A percentile compares a stretch with the other conserved stretches of the same genome.
phyloP scores from a whole-genome alignment of 2,113 vertebrate genomes.

The Hymenochirus boettgeri region DNA sequence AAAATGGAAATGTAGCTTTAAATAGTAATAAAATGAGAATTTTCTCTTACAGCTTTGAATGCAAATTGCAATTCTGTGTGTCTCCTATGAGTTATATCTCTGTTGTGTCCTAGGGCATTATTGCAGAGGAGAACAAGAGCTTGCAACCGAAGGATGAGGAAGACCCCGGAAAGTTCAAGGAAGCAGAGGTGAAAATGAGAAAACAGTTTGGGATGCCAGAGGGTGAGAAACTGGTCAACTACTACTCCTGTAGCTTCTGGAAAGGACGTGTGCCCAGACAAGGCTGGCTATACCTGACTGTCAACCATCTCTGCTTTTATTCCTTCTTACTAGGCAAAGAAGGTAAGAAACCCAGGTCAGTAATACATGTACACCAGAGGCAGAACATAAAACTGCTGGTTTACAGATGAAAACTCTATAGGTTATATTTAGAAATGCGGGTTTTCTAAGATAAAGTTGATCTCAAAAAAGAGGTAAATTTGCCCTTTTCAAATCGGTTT shows the following conservation, averaged over 20 bases:
- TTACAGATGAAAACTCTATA: too few species aligned
- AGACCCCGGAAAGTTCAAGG: constrained; percentile 91
- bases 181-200: constrained; percentile 92
- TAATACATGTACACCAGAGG: too few species aligned
- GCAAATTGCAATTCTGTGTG: too few species aligned
- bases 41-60: too few species aligned
- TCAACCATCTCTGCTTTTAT: constrained; percentile 98
- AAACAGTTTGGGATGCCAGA: constrained; percentile 94
- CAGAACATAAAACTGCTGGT: too few species aligned
- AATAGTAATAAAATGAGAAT: too few species aligned
- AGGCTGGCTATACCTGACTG: constrained; percentile 92
- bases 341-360: constrained; percentile 64
- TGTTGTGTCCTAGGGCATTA: constrained; percentile 75
- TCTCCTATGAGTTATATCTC: too few species aligned
- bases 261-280: constrained; percentile 91
- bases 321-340: constrained; percentile 95
- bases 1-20: too few species aligned
- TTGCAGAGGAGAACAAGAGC: constrained; percentile 91
- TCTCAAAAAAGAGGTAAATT: too few species aligned
- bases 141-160: constrained; percentile 78
- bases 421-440: too few species aligned
- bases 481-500: too few species aligned
- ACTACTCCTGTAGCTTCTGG: constrained; percentile 98
- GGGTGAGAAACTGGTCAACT: constrained; percentile 95
- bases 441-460: too few species aligned